Evolutionary conservation across 37 sponge, comb jelly and placozoan species (phyloP).

Genomic region (Cladorhizidae sp.): DNA sequence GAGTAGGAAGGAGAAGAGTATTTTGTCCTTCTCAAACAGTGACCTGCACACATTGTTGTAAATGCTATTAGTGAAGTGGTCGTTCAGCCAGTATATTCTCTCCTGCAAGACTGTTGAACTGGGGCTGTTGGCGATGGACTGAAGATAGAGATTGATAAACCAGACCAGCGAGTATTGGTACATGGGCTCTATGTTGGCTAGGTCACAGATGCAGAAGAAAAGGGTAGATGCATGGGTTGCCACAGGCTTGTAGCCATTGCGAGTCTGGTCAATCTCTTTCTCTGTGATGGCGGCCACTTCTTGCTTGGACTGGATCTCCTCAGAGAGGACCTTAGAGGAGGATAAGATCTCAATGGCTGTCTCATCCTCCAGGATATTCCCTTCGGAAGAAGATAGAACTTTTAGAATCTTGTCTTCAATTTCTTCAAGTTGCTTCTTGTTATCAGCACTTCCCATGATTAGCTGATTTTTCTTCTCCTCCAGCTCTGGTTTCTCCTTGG

Average conservation of each 20-base stretch:
- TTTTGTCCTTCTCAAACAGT: constrained; percentile 98
- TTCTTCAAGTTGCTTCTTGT: constrained; percentile 96
- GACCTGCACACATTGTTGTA: constrained; percentile 98
- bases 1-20: constrained; percentile 93
- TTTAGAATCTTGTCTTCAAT: constrained; percentile 99
- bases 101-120: constrained; percentile 81
- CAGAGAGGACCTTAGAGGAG: constrained; percentile 90
- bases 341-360: constrained; percentile 95
- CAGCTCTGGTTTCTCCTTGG: constrained; percentile 97
- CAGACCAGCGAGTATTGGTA: constrained; percentile 96
- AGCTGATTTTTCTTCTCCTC: constrained; percentile 98
- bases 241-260: constrained; percentile 97
- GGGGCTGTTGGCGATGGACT: constrained; percentile 92
- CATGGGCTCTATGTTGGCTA: constrained; percentile 98
- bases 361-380: constrained; percentile 97
- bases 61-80: constrained; percentile 96
- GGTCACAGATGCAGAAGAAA: constrained; percentile 97
- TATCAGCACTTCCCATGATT: constrained; percentile 92
- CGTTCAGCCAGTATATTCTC: constrained; percentile 88
- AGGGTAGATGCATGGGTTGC: constrained; percentile 92
- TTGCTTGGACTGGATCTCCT: constrained; percentile 95
- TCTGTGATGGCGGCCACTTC: constrained; percentile 93
- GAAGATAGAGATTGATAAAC: constrained; percentile 96
- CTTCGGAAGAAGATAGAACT: constrained; percentile 90
- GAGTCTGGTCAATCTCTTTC: constrained; percentile 93